A percentile compares a stretch with the other conserved stretches of the same genome.
These are phyloP conservation scores for Colaptes auratus DNA, from an alignment of 2,113 vertebrate species.

Conservation along the genomic window DNA sequence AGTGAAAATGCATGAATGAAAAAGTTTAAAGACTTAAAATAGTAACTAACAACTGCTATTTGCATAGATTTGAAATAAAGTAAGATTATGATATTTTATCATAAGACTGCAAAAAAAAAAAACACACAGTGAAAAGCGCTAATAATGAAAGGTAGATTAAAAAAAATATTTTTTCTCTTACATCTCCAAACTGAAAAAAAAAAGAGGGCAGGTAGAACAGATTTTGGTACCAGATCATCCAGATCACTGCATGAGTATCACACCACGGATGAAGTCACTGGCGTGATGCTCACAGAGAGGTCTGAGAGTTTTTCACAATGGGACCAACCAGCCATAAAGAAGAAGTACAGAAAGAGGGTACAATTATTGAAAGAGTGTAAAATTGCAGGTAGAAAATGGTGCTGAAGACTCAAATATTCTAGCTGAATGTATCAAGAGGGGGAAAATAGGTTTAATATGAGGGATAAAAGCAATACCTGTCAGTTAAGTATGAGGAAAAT, in stretches of 20 bases:
- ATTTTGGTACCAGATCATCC: background rate
- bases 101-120: background rate
- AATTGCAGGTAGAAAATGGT: background rate
- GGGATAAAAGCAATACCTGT: background rate
- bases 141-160: background rate
- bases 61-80: background rate
- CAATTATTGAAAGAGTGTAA: background rate
- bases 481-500: background rate
- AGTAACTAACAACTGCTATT: background rate
- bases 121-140: background rate
- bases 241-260: background rate
- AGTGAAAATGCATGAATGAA: background rate
- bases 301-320: background rate
- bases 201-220: background rate
- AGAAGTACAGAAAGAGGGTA: background rate
- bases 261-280: background rate
- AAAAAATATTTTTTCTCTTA: too few species aligned
- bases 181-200: background rate
- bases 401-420: background rate
- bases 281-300: accelerated
- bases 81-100: too few species aligned
- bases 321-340: background rate
- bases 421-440: background rate
- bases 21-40: background rate
- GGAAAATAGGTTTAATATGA: background rate